Base-by-base conservation (phyloP, 2,113 vertebrate species). In the Calyptomena viridis region DNA sequence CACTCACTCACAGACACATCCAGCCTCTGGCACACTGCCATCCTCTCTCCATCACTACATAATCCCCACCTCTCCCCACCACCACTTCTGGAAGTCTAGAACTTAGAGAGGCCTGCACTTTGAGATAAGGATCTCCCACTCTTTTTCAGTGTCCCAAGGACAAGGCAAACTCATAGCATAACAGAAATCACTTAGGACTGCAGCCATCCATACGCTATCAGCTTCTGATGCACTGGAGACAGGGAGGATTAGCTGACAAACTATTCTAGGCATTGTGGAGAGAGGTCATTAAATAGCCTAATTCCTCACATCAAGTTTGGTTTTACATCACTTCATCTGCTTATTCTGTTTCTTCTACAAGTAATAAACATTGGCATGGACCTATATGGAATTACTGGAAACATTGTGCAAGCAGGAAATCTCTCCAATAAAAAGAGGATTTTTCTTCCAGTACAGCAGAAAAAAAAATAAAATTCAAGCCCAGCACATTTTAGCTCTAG, bases 371-470 rank as follows among this genome's bases (percentile, higher is more conserved):
- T 77, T 96, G 96, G 95, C 96, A 93, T n/a, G 7, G 17, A 92
- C 46, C 42, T 4, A 24, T 89, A 83, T 95, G 69, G 67, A 93
- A 87, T 97, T 98, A 91, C 95, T 98, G 97, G 96, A 98, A 98
- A 95, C 83, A 91, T 93, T 92, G 56, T 96, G 95, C 66, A 94
- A 97, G 93, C 82, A 96, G 88, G 76, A 97, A 97, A 92, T 94
- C 63, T 96, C 90, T 93, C 87, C 94, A 96, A 96, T 94, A 92
- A 94, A 96, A 93, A 95, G 53, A 92, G 56, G 67, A 84, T 96
- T 89, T 58, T 78, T 93, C 74, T 89, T 92, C 72, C 87, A 96
- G 79, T 40, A 69, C 30, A 62, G 64, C n/a, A 88, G 47, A 55
- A 40, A 12, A 17, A 28, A 7, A 63, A 67, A 91, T n/a, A 86